Evolutionary conservation across 2,888 invertebrate genomes (phyloP).

Genomic region (Campaea margaritaria): DNA sequence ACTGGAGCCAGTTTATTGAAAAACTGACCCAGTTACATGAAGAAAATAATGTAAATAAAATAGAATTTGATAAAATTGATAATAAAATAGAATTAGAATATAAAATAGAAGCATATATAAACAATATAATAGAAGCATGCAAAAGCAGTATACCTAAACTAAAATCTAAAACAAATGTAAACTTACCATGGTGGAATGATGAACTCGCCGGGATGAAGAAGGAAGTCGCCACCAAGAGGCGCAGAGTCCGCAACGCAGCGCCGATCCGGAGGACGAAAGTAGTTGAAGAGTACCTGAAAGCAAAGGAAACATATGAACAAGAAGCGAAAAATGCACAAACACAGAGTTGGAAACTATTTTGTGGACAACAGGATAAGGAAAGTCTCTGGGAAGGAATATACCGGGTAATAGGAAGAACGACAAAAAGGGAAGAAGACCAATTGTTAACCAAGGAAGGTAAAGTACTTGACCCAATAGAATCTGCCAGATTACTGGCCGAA

Average conservation of each 20-base stretch:
- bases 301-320: conserved; percentile 7
- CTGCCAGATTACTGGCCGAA: neutral
- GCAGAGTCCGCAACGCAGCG: neutral
- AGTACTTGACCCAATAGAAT: conserved; percentile 1
- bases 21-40: neutral
- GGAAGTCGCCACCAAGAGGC: no score
- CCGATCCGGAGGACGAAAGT: neutral
- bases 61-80: conserved; percentile 5
- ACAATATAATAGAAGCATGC: neutral
- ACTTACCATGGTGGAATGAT: no score
- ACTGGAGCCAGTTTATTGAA: conserved; percentile 2
- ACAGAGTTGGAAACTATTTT: neutral
- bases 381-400: conserved; percentile 29
- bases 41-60: neutral
- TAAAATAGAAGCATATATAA: no score
- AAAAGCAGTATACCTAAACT: neutral
- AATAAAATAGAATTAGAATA: no score
- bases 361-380: no score
- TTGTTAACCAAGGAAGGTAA: conserved; percentile 1
- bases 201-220: neutral
- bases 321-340: neutral
- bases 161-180: no score
- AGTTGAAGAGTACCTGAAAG: conserved; percentile 11
- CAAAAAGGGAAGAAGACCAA: conserved; percentile 9
- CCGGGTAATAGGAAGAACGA: conserved; percentile 11